These are phyloP conservation scores for Pimpla rufipes DNA, from an alignment of 2,888 invertebrate genomes.

Conservation along the genomic window DNA sequence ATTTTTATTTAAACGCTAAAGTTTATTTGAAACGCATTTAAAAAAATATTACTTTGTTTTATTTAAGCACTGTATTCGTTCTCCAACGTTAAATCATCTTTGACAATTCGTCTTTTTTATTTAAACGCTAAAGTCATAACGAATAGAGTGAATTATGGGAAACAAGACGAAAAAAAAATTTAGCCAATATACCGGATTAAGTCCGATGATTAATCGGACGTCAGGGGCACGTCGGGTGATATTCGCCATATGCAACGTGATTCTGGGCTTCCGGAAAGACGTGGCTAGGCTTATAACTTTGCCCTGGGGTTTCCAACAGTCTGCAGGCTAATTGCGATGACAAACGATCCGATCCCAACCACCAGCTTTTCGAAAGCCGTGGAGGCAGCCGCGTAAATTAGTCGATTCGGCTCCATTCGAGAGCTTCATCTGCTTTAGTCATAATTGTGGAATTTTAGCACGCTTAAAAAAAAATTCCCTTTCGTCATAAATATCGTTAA, in stretches of 20 bases:
- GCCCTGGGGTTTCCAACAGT: slow-evolving; percentile 12
- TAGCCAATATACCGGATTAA: neutral
- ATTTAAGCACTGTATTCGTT: too few relatives aligned
- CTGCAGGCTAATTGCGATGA: slow-evolving; percentile 42
- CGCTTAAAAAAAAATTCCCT: neutral
- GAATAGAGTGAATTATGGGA: neutral
- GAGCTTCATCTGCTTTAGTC: slow-evolving; percentile 17
- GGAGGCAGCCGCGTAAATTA: slow-evolving; percentile 7
- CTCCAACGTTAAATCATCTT: too few relatives aligned
- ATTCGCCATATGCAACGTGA: slow-evolving; percentile 62
- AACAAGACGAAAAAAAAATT: neutral
- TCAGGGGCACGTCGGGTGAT: slow-evolving; percentile 71
- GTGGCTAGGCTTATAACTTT: neutral
- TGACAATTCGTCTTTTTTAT: too few relatives aligned
- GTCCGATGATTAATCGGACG: slow-evolving; percentile 75
- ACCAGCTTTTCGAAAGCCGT: neutral
- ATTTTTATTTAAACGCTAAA: too few relatives aligned
- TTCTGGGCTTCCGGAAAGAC: slow-evolving; percentile 12
- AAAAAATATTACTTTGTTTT: too few relatives aligned
- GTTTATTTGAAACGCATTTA: too few relatives aligned
- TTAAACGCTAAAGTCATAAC: neutral
- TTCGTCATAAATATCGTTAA: neutral
- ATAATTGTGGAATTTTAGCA: neutral
- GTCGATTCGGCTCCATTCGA: neutral
- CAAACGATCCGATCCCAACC: slow-evolving; percentile 23